Base-by-base conservation (phyloP, 2,113 vertebrate genomes). In the Mirza zaza region DNA sequence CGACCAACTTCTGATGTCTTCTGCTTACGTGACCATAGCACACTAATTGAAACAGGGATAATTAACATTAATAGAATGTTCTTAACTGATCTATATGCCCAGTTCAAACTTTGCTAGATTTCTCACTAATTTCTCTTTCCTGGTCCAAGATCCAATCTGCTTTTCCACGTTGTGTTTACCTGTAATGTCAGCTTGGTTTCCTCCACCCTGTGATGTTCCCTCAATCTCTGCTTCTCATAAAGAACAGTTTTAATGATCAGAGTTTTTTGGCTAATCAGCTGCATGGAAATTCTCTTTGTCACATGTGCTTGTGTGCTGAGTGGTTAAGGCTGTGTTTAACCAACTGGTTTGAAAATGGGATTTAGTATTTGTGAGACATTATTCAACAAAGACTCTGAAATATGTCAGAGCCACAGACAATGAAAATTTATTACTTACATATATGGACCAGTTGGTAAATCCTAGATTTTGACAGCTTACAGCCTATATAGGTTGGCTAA, bases 121-220 rank as follows among this genome's bases (percentile, higher is more conserved):
- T 42, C 50, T 50, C 17, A 36, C 61, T 32, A 11, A 32, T 0
- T 55, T 65, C n/a, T n/a, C 20, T 34, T 63, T 34, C 42, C 36
- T 12, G 70, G 15, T 34, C 29, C 13, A 20, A 29, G 20, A n/a
- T 27, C 36, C 27, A 61, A 7, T 5, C 39, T 8, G 6, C 1
- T 3, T 15, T 29, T n/a, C 17, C n/a, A 59, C 5, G 0, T 57
- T 63, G 50, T 32, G 18, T 32, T 55, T 34, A 20, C 18, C 11
- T 15, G 55, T 39, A 5, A 0, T 21, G 23, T 45, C 23, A 32
- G 29, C 63, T 29, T 34, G 2, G 1, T 34, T 67, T 25, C 13
- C 25, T 71, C 4, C 18, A 18, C 25, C 6, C 52, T 2, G 3
- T 6, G 20, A 27, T 25, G 7, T 1, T 27, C 14, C n/a, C 32